Evolutionary conservation across 2,113 vertebrate species (phyloP).

Genomic region (Lota lota): DNA sequence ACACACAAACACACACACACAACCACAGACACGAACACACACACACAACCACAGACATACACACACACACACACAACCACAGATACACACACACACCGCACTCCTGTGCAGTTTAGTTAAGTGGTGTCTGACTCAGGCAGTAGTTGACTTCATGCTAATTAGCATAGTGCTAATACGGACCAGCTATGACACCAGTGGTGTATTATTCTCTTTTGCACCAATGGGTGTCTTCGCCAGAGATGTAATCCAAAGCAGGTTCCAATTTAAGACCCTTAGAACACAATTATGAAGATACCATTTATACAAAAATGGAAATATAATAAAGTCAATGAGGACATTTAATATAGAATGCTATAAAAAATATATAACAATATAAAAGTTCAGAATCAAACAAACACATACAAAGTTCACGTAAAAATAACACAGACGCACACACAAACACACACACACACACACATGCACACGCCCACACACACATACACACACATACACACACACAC

Average conservation of each 20-base stretch:
- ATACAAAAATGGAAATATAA: no score
- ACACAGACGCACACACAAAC: neutral
- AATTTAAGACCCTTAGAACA: neutral
- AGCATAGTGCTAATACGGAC: neutral
- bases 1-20: neutral
- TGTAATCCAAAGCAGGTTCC: neutral
- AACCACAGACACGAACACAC: no score
- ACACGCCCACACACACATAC: no score
- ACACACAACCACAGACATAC: no score
- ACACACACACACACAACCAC: no score
- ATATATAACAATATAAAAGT: constrained; percentile 3
- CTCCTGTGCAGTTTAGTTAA: no score
- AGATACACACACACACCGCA: no score
- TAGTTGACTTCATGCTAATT: constrained; percentile 11
- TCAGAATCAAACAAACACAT: constrained; percentile 5
- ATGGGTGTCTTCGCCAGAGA: neutral
- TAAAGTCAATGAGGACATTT: no score
- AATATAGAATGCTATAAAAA: neutral
- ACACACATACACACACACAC: constrained; percentile 7
- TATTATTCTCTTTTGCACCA: neutral
- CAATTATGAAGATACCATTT: no score
- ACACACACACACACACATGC: neutral
- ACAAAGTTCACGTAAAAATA: neutral
- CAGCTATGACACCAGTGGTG: neutral
- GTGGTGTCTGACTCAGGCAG: neutral